A percentile compares a stretch with the other conserved stretches of the same genome.
Conservation (phyloP, 2,888 invertebrate species). For the Cataglyphis cursor region DNA sequence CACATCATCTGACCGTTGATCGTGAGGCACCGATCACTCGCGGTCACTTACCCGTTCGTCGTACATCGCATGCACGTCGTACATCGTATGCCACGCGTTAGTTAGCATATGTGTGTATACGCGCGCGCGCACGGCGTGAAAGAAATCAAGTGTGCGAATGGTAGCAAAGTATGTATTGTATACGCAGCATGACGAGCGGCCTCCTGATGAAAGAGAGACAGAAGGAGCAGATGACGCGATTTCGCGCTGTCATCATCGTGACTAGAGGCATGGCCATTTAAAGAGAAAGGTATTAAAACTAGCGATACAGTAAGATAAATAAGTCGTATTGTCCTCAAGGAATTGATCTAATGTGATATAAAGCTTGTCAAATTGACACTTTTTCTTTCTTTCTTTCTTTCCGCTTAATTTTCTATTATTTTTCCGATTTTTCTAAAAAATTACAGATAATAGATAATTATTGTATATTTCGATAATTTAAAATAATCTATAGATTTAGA, state of each 20-base stretch:
- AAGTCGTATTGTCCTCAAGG: background rate
- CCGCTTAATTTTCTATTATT: background rate
- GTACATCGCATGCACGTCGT: constrained; percentile 7
- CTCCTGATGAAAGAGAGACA: background rate
- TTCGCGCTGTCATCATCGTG: constrained; percentile 20
- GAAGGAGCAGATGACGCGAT: constrained; percentile 7
- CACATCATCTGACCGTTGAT: constrained; percentile 39
- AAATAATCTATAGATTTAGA: background rate
- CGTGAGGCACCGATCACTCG: constrained; percentile 42
- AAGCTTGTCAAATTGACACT: background rate
- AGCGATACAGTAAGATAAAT: background rate
- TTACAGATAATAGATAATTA: background rate
- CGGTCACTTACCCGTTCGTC: constrained; percentile 65
- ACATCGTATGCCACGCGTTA: background rate
- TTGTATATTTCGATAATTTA: background rate
- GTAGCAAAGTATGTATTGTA: background rate
- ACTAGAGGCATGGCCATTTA: background rate
- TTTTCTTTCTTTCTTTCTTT: background rate
- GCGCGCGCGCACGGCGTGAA: background rate
- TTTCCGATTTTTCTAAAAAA: background rate
- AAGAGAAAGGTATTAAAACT: background rate
- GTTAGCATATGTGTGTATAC: background rate
- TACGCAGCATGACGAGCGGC: background rate
- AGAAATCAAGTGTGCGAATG: constrained; percentile 4
- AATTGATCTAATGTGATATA: background rate